Conservation (phyloP, 2,113 vertebrate genomes). For the Alligator mississippiensis region DNA sequence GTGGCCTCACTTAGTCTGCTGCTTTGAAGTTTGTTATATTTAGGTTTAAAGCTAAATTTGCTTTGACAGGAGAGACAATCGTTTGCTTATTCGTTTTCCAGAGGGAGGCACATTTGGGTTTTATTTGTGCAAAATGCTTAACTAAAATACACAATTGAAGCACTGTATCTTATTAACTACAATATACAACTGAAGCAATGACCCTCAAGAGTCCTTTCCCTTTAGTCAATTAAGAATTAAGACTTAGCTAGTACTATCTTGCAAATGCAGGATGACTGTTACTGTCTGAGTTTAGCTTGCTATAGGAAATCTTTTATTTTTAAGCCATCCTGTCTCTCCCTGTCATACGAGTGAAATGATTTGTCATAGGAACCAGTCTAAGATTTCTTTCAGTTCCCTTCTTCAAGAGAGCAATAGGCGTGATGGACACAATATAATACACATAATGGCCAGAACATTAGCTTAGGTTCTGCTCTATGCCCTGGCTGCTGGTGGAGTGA, state of each 20-base stretch:
- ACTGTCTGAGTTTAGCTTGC: background rate
- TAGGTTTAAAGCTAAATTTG: background rate
- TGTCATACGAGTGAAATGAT: background rate
- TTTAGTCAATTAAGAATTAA: background rate
- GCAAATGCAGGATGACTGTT: background rate
- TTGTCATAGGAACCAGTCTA: background rate
- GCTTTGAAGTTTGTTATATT: background rate
- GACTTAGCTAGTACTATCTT: background rate
- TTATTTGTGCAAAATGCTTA: constrained; percentile 8
- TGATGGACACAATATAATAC: background rate
- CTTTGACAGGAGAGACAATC: background rate
- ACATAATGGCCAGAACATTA: background rate
- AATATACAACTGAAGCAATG: background rate
- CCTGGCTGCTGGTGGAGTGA: background rate
- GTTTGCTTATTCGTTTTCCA: background rate
- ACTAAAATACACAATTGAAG: background rate
- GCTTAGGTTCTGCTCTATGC: background rate
- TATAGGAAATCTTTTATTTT: background rate
- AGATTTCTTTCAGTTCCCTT: fast-evolving
- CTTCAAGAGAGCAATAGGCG: background rate
- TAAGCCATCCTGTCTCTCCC: background rate
- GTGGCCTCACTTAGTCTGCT: background rate
- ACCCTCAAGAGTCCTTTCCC: background rate
- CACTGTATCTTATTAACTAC: background rate
- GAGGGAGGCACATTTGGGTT: constrained; percentile 16